Percentiles rank a stretch among this genome's conserved stretches.
Conservation (phyloP, 1,140 invertebrate species). For the Aradophagus sp. region DNA sequence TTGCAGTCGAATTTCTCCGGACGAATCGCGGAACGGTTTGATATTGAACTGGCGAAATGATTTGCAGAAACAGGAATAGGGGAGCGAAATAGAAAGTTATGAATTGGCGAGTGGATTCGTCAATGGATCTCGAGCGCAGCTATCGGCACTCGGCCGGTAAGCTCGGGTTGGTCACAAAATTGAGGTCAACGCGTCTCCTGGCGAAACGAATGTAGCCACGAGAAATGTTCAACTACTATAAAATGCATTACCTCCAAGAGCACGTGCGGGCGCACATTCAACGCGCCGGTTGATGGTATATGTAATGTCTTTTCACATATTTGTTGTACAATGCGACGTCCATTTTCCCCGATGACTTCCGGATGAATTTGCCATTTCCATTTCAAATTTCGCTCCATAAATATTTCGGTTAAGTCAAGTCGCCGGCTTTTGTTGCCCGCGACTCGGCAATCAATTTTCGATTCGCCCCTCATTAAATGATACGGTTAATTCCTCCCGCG, state of each 20-base stretch:
- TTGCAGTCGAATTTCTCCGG: too few species aligned
- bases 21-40: too few species aligned
- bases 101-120: constrained; percentile 27
- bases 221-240: constrained; percentile 57
- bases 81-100: constrained; percentile 32
- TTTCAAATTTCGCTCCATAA: constrained; percentile 42
- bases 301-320: constrained; percentile 57
- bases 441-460: constrained; percentile 21
- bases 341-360: constrained; percentile 49
- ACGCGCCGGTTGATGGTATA: constrained; percentile 39
- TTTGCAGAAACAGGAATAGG: too few species aligned
- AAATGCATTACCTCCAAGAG: constrained; percentile 58
- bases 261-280: constrained; percentile 49
- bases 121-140: constrained; percentile 45
- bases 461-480: constrained; percentile 2
- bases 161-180: constrained; percentile 50
- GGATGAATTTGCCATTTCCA: constrained; percentile 36
- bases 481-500: not conserved
- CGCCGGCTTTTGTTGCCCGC: not conserved
- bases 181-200: constrained; percentile 58
- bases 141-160: constrained; percentile 42
- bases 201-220: constrained; percentile 55
- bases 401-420: constrained; percentile 22
- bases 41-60: constrained; percentile 14
- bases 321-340: constrained; percentile 51